These are phyloP conservation scores for Rhynchonema sp. DNA, from an alignment of 2,888 invertebrate species.

Conservation along the genomic window DNA sequence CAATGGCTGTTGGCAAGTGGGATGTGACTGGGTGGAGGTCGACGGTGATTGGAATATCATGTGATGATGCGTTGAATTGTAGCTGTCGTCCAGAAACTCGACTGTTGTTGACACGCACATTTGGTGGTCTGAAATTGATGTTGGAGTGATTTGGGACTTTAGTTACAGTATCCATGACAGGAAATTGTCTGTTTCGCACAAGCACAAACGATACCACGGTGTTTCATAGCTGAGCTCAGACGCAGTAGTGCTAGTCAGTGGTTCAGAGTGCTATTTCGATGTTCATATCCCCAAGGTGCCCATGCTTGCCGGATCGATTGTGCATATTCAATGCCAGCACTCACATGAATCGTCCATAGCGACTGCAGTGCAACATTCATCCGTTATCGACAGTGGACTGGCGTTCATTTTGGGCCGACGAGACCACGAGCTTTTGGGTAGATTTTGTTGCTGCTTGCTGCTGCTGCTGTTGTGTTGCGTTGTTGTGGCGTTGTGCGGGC, in stretches of 20 bases:
- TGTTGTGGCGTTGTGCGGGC: neutral
- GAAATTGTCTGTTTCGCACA: no score
- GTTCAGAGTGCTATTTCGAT: no score
- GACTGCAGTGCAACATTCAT: neutral
- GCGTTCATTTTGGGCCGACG: neutral
- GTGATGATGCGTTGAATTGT: neutral
- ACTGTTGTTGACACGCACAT: neutral
- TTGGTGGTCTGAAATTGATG: no score
- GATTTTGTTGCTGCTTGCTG: neutral
- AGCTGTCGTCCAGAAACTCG: neutral
- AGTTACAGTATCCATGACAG: no score
- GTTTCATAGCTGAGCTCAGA: no score
- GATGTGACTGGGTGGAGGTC: neutral
- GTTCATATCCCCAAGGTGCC: no score
- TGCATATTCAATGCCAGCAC: neutral
- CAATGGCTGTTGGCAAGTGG: neutral
- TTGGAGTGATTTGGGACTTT: no score
- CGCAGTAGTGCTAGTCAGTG: no score
- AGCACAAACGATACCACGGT: no score
- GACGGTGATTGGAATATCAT: neutral
- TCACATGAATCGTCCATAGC: neutral
- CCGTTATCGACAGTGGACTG: neutral
- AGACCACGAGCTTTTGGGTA: constrained; percentile 3
- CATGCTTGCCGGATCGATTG: no score
- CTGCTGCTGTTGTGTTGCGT: neutral